phyloP scores from a whole-genome alignment of 2,888 invertebrate genomes.

The Anarsia innoxiella region DNA sequence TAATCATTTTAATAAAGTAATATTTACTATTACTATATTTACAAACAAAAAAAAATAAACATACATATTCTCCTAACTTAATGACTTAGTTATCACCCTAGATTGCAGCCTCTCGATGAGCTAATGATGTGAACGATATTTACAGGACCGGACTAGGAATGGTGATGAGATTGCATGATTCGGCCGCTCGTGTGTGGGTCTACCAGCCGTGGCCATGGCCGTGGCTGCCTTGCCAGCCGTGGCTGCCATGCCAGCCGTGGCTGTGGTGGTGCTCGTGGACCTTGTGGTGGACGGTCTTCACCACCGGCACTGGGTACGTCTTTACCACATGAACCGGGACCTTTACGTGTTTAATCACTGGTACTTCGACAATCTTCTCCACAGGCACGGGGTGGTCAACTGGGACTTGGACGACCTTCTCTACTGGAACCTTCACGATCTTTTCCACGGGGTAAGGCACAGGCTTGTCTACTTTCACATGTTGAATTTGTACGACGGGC shows the following conservation, averaged over 20 bases:
- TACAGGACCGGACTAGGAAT: slow-evolving; percentile 57
- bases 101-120: slow-evolving; percentile 71
- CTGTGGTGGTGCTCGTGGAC: slow-evolving; percentile 36
- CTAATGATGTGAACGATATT: slow-evolving; percentile 53
- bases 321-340: slow-evolving; percentile 61
- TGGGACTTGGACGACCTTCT: slow-evolving; percentile 70
- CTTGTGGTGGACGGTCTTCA: slow-evolving; percentile 66
- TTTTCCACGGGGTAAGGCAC: slow-evolving; percentile 77
- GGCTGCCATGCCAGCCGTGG: slow-evolving; percentile 25
- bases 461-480: slow-evolving; percentile 72
- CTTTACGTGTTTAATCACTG: slow-evolving; percentile 68
- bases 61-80: slow-evolving; percentile 56
- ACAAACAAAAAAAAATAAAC: slow-evolving; percentile 45
- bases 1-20: slow-evolving; percentile 52
- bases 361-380: slow-evolving; percentile 67
- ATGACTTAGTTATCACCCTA: slow-evolving; percentile 75
- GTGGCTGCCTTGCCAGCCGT: slow-evolving; percentile 23
- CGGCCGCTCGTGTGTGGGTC: not conserved
- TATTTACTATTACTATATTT: slow-evolving; percentile 57
- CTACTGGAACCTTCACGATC: slow-evolving; percentile 74
- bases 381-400: slow-evolving; percentile 74
- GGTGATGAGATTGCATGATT: slow-evolving; percentile 22
- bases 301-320: slow-evolving; percentile 54
- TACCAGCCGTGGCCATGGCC: slow-evolving; percentile 29
- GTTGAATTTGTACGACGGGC: slow-evolving; percentile 73